phyloP scores from a whole-genome alignment of 2,888 invertebrate species.

The Tholera decimalis region DNA sequence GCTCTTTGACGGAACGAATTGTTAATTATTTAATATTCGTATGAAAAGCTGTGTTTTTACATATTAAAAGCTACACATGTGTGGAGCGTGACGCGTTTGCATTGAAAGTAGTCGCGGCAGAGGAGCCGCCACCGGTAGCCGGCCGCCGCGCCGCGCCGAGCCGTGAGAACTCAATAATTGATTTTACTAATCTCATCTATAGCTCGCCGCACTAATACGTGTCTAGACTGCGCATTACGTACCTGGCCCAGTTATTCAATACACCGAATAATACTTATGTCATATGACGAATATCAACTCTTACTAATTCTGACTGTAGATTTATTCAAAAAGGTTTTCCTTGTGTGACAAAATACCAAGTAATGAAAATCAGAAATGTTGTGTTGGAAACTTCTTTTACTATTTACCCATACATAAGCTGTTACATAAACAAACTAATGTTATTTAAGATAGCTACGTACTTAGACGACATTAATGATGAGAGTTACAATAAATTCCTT shows the following conservation, averaged over 20 bases:
- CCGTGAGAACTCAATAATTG: conserved; percentile 89
- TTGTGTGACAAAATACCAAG: background rate
- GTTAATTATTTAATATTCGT: background rate
- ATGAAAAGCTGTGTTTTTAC: background rate
- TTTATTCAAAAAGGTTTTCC: background rate
- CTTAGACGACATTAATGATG: too few species aligned
- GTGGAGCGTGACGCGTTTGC: conserved; percentile 39
- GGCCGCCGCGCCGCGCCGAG: conserved; percentile 62
- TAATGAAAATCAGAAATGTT: background rate
- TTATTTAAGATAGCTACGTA: too few species aligned
- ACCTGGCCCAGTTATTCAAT: conserved; percentile 52
- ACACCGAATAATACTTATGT: conserved; percentile 16
- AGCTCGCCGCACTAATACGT: conserved; percentile 74
- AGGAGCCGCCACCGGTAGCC: conserved; percentile 43
- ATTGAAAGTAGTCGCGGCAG: conserved; percentile 50
- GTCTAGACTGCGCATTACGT: conserved; percentile 76
- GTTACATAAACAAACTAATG: too few species aligned
- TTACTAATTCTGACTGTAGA: background rate
- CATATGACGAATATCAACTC: conserved; percentile 4
- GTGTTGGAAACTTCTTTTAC: background rate
- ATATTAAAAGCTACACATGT: conserved; percentile 46
- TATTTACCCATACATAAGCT: background rate
- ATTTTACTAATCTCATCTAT: conserved; percentile 85
- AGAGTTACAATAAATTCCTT: too few species aligned
- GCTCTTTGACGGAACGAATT: background rate